Conservation (phyloP, 2,888 invertebrate species). For the Hirtodrosophila alboralis region DNA sequence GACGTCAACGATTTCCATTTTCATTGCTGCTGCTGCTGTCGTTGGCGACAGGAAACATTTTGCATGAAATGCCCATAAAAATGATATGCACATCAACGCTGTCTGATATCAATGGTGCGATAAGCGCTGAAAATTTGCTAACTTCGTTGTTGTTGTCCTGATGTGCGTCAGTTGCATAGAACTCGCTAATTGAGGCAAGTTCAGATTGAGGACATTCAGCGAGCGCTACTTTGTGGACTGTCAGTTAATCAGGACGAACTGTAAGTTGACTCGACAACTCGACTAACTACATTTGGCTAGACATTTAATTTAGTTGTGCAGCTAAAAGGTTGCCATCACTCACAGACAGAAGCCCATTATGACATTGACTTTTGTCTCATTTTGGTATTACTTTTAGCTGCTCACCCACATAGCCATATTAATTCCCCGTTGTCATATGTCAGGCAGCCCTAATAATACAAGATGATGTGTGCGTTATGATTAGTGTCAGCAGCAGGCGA, state of each 20-base stretch:
- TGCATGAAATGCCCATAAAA: slow-evolving; percentile 81
- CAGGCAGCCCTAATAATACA: slow-evolving; percentile 67
- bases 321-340: slow-evolving; percentile 74
- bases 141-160: slow-evolving; percentile 26
- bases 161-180: slow-evolving; percentile 8
- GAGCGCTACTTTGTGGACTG: slow-evolving; percentile 15
- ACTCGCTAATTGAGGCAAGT: slow-evolving; percentile 51
- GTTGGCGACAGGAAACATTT: slow-evolving; percentile 67
- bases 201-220: slow-evolving; percentile 22
- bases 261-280: slow-evolving; percentile 19
- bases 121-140: slow-evolving; percentile 59
- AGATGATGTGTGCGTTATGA: slow-evolving; percentile 74
- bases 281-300: slow-evolving; percentile 59
- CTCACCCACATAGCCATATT: slow-evolving; percentile 35
- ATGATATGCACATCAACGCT: slow-evolving; percentile 77
- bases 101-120: slow-evolving; percentile 61
- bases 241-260: slow-evolving; percentile 53
- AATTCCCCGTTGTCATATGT: slow-evolving; percentile 78
- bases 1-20: neutral
- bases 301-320: slow-evolving; percentile 67
- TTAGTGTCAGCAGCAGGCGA: slow-evolving; percentile 70
- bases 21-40: slow-evolving; percentile 12
- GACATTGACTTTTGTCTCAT: slow-evolving; percentile 59
- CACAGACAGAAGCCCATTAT: slow-evolving; percentile 55
- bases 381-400: slow-evolving; percentile 20